phyloP scores from a whole-genome alignment of 2,888 invertebrate genomes.

The Lepidochitona cinerea region DNA sequence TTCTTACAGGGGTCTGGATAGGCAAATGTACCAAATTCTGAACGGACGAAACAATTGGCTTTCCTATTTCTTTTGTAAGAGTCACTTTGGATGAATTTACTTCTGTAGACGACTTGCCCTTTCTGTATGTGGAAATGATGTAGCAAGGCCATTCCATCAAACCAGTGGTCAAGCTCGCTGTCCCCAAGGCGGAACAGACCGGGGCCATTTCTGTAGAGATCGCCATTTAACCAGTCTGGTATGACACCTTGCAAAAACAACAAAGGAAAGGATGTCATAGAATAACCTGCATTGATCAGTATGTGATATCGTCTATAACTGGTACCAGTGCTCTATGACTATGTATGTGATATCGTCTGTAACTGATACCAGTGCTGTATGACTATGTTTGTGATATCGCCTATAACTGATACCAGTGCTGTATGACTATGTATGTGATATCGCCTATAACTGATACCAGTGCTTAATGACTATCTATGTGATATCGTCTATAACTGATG shows the following conservation, averaged over 20 bases:
- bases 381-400: no score
- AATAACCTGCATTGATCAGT: no score
- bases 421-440: no score
- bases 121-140: conserved; percentile 70
- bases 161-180: conserved; percentile 79
- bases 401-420: no score
- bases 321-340: no score
- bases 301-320: no score
- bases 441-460: no score
- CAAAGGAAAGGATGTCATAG: no score
- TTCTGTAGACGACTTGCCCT: conserved; percentile 58
- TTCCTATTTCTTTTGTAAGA: conserved; percentile 78
- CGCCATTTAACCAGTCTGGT: conserved; percentile 39
- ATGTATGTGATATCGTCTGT: no score
- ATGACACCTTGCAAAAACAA: conserved; percentile 21
- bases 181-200: conserved; percentile 85
- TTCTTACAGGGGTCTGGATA: conserved; percentile 74
- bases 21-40: conserved; percentile 86
- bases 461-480: no score
- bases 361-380: no score
- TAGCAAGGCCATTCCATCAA: conserved; percentile 85
- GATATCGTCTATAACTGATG: no score
- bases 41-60: conserved; percentile 81
- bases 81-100: conserved; percentile 78
- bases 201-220: conserved; percentile 76